Percentiles rank a stretch among this genome's conserved stretches.
Conservation (phyloP, 2,888 invertebrate genomes). For the Myathropa florea region DNA sequence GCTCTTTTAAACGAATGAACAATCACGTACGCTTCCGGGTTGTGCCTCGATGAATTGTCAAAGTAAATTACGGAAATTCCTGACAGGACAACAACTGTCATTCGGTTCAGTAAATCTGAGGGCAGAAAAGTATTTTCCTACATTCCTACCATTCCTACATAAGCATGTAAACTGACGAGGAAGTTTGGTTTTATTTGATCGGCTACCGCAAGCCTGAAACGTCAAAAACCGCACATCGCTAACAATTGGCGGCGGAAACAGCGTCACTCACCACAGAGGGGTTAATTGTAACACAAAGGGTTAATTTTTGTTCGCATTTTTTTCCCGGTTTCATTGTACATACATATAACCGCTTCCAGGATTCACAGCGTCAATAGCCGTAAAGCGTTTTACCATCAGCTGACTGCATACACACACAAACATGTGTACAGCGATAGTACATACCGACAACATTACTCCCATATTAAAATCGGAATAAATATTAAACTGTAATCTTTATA, state of each 20-base stretch:
- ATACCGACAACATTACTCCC: neutral
- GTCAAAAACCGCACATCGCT: slow-evolving; percentile 18
- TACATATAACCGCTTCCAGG: neutral
- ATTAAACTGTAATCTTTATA: slow-evolving; percentile 15
- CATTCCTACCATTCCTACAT: neutral
- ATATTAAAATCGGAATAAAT: slow-evolving; percentile 22
- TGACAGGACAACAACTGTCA: slow-evolving; percentile 44
- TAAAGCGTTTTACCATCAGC: neutral
- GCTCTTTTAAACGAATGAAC: slow-evolving; percentile 2
- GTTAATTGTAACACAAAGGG: slow-evolving; percentile 19
- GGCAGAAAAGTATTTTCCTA: slow-evolving; percentile 15
- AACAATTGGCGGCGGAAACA: slow-evolving; percentile 16
- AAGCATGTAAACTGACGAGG: neutral
- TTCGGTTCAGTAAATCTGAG: slow-evolving; percentile 36
- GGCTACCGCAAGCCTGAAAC: neutral
- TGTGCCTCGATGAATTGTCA: slow-evolving; percentile 46
- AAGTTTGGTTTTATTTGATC: neutral
- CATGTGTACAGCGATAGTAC: neutral
- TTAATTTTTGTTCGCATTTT: neutral
- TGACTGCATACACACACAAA: neutral
- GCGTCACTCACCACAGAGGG: neutral
- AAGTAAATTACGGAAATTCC: slow-evolving; percentile 53
- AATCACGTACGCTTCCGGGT: slow-evolving; percentile 19
- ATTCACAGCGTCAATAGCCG: neutral
- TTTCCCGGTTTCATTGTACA: neutral